Base-by-base conservation (phyloP, 2,888 invertebrate genomes). In the Metacarcinus magister region DNA sequence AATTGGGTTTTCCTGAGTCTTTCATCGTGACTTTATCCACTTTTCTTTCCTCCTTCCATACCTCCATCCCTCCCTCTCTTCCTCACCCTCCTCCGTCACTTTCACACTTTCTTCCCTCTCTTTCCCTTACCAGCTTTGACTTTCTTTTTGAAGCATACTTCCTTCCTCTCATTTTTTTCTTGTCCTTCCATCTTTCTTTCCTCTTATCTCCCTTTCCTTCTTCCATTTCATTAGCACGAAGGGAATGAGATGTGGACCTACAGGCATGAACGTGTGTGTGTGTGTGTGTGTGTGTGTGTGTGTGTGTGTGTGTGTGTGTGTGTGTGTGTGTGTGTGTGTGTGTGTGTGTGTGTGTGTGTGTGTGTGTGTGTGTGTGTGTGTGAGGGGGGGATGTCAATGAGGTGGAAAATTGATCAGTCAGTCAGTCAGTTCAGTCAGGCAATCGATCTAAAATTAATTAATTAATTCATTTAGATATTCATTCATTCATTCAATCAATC, bases 1-100 rank as follows among this genome's bases (percentile, higher is more conserved):
- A 82, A 82, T 82, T 82, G 82, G 82, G 32, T 82, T 82, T 82
- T 82, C 32, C 82, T 7, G 82, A 28, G 32, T 82, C 82, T 82
- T 82, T 82, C 82, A 82, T 82, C 82, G 82, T 82, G 82, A 82
- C 82, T 82, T 32, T 32, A 82, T 82, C 32, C 82, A 82, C 32
- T 82, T 82, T 32, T 82, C 28, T 82, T 82, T 10, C 82, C 32
- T 82, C 82, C 32, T 32, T 82, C 82, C 82, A 28, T 82, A 82
- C 32, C 82, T 82, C 32, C 32, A 4, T 67, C 19, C 19, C 54
- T 54, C 8, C 32, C 28, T 82, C 32, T 82, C 82, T 82, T 82
- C 32, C 32, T 82, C 82, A 28, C n/a, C n/a, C n/a, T 0, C 32
- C 82, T 82, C 82, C 82, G 28, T 32, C 82, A 82, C 82, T 32